Evolutionary conservation across 2,113 vertebrate species (phyloP).

Genomic region (Osmerus eperlanus): DNA sequence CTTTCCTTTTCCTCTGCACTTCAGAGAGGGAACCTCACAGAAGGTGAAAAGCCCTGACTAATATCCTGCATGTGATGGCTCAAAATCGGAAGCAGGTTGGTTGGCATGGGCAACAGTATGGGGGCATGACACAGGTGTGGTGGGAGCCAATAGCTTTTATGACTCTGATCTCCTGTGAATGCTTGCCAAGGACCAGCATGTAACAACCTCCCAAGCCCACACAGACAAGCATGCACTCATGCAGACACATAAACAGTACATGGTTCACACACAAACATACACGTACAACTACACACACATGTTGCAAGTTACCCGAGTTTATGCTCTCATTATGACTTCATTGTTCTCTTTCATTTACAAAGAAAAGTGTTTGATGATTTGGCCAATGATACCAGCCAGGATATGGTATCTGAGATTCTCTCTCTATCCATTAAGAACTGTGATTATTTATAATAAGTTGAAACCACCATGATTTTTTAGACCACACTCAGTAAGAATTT

Average conservation of each 20-base stretch:
- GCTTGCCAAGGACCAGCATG: conserved; percentile 68
- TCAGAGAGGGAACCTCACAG: conserved; percentile 71
- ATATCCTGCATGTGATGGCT: conserved; percentile 76
- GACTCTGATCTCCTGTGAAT: conserved; percentile 70
- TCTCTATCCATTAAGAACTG: too few relatives aligned
- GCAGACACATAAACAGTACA: not conserved
- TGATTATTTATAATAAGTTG: too few relatives aligned
- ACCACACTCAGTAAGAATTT: too few relatives aligned
- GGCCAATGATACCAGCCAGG: conserved; percentile 63
- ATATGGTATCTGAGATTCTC: conserved; percentile 13
- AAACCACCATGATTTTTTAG: too few relatives aligned
- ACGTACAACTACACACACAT: conserved; percentile 49
- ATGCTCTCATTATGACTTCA: conserved; percentile 64
- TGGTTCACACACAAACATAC: not conserved
- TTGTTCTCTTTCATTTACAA: conserved; percentile 62
- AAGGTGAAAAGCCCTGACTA: conserved; percentile 70
- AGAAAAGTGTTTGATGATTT: conserved; percentile 67
- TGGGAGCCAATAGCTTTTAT: conserved; percentile 69
- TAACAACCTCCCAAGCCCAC: conserved; percentile 37
- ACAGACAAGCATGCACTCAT: conserved; percentile 12
- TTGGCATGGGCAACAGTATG: conserved; percentile 30
- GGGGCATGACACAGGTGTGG: conserved; percentile 73
- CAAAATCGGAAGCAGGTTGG: conserved; percentile 74
- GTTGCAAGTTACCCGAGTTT: conserved; percentile 60
- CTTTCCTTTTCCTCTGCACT: conserved; percentile 58